These are phyloP conservation scores for Acromyrmex echinatior DNA, from an alignment of 1,140 invertebrate species.

Conservation along the genomic window DNA sequence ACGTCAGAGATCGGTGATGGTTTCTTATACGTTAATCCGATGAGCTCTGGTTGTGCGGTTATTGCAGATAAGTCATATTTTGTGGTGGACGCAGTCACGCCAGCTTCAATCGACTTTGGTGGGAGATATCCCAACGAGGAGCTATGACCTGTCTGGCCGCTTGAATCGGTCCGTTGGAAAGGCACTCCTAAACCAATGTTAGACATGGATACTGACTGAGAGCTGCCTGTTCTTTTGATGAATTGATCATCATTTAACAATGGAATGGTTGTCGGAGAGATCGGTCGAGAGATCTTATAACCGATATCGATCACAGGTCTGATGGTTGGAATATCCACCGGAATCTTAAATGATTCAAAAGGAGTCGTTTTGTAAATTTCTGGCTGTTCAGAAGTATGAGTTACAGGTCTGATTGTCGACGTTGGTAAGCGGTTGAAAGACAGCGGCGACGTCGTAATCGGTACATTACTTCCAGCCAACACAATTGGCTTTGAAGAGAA, in stretches of 20 bases:
- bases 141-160: slow-evolving; percentile 33
- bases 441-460: slow-evolving; percentile 74
- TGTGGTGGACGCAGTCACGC: not conserved
- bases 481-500: slow-evolving; percentile 30
- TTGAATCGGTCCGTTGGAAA: slow-evolving; percentile 73
- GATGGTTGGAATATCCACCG: slow-evolving; percentile 70
- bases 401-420: slow-evolving; percentile 71
- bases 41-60: slow-evolving; percentile 21
- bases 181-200: slow-evolving; percentile 79
- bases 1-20: slow-evolving; percentile 70
- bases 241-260: slow-evolving; percentile 51
- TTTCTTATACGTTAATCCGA: slow-evolving; percentile 74
- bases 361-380: slow-evolving; percentile 76
- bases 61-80: slow-evolving; percentile 11
- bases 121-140: slow-evolving; percentile 32
- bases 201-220: slow-evolving; percentile 70
- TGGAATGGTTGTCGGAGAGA: slow-evolving; percentile 73
- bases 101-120: slow-evolving; percentile 31
- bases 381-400: slow-evolving; percentile 75
- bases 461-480: slow-evolving; percentile 26
- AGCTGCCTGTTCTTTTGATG: slow-evolving; percentile 44
- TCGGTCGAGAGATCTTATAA: slow-evolving; percentile 71
- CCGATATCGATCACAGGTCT: slow-evolving; percentile 72
- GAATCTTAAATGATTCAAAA: slow-evolving; percentile 73
- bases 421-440: slow-evolving; percentile 67